phyloP scores from a whole-genome alignment of 2,113 vertebrate genomes.

The Cygnus atratus region DNA sequence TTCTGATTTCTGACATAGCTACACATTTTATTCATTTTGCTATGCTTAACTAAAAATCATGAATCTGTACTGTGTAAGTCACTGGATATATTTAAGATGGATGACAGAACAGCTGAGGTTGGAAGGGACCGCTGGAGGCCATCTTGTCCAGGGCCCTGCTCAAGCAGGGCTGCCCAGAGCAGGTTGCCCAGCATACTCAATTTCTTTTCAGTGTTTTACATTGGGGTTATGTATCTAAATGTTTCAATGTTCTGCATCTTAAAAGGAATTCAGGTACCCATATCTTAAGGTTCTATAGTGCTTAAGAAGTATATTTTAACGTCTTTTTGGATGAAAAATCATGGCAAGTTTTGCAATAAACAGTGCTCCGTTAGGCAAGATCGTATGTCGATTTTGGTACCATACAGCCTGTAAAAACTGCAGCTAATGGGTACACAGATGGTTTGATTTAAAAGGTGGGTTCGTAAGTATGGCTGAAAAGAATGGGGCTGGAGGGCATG shows the following conservation, averaged over 20 bases:
- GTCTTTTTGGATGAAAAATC: neutral
- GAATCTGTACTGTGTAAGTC: neutral
- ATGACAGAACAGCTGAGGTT: neutral
- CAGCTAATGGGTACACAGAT: neutral
- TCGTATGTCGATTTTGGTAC: neutral
- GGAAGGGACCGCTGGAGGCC: neutral
- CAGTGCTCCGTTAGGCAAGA: neutral
- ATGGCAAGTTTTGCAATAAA: neutral
- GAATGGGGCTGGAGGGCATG: neutral
- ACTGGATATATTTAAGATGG: neutral
- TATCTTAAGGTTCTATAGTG: neutral
- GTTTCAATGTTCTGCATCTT: neutral
- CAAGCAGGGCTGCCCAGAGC: neutral
- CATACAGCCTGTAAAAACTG: neutral
- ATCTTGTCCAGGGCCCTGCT: neutral
- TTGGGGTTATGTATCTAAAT: neutral
- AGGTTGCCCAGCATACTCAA: neutral
- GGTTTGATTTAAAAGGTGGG: neutral
- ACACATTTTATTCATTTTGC: neutral
- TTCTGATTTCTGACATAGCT: neutral
- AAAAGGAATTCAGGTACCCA: rapidly evolving
- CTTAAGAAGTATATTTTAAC: neutral
- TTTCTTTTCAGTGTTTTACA: neutral
- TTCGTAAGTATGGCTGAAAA: neutral
- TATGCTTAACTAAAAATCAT: neutral